Evolutionary conservation across 2,797 vertebrate genomes (phyloP).

Genomic region (Coccyzus lansbergi): DNA sequence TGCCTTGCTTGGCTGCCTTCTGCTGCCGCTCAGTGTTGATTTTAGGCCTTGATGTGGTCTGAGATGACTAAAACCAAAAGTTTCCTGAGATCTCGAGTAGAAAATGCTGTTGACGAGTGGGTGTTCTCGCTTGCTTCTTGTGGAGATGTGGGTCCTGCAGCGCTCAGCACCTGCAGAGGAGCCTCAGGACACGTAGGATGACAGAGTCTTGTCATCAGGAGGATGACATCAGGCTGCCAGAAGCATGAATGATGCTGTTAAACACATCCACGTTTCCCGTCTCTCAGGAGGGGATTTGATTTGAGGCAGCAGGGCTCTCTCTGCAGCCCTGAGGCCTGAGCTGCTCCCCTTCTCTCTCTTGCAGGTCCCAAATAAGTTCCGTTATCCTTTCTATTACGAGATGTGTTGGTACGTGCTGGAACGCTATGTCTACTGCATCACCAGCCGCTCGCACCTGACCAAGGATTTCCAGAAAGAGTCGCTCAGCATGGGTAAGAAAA

Average conservation of each 20-base stretch:
- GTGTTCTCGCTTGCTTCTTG: neutral
- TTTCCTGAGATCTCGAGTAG: neutral
- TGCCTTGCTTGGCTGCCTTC: neutral
- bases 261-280: neutral
- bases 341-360: neutral
- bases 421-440: constrained; percentile 94
- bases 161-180: neutral
- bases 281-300: neutral
- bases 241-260: neutral
- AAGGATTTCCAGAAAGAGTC: constrained; percentile 97
- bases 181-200: neutral
- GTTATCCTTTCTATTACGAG: constrained; percentile 98
- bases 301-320: neutral
- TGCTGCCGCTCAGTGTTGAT: neutral
- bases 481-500: constrained; percentile 88
- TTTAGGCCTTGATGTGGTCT: neutral
- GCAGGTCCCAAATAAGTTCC: constrained; percentile 96
- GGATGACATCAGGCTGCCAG: neutral
- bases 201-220: neutral
- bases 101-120: neutral
- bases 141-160: neutral
- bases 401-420: constrained; percentile 99
- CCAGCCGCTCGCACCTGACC: constrained; percentile 90
- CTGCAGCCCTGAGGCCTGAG: neutral
- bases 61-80: neutral